Base-by-base conservation (phyloP, 2,113 vertebrate genomes). In the Trinectes maculatus region DNA sequence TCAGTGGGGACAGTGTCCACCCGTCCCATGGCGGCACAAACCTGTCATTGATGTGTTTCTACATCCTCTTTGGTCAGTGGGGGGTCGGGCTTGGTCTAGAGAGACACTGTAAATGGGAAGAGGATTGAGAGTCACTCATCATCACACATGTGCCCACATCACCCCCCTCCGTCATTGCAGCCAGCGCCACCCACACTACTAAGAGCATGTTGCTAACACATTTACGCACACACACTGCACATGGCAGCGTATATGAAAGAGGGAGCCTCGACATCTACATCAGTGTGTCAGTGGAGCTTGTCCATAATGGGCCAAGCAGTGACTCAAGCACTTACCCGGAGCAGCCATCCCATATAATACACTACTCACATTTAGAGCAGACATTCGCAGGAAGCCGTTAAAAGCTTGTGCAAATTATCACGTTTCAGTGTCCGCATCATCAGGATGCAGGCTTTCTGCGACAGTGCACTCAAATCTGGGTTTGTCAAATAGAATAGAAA, bases 251-350 rank as follows among this genome's bases (percentile, higher is more conserved):
- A 37, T 51, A 69, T 74, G 40, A 86, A 80, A 75, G 40, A 43
- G 65, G 68, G 44, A 74, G 71, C 78, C 49, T 71, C 62, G n/a
- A n/a, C n/a, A n/a, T 74, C 2, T 24, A 58, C 63, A 76, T 78
- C 64, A 79, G 80, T 26, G 79, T 74, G 76, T 87, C 75, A 83
- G 63, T 75, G 59, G 33, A 66, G 78, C 70, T 84, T 82, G 85
- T 53, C 59, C 56, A 39, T 85, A 87, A 90, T 87, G 81, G 83
- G 48, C 47, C 44, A 71, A 76, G 71, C 74, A 68, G 75, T 69
- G 77, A 74, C 79, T 83, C 65, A 77, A 72, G 80, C 84, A 84
- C 83, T 90, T 76, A 90, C 40, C 80, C 71, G 44, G 60, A 82
- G 60, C 72, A 77, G 79, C 69, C 55, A 44, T 79, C 69, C 70